phyloP scores from a whole-genome alignment of 2,888 invertebrate species.

The Drosophila gaucha region DNA sequence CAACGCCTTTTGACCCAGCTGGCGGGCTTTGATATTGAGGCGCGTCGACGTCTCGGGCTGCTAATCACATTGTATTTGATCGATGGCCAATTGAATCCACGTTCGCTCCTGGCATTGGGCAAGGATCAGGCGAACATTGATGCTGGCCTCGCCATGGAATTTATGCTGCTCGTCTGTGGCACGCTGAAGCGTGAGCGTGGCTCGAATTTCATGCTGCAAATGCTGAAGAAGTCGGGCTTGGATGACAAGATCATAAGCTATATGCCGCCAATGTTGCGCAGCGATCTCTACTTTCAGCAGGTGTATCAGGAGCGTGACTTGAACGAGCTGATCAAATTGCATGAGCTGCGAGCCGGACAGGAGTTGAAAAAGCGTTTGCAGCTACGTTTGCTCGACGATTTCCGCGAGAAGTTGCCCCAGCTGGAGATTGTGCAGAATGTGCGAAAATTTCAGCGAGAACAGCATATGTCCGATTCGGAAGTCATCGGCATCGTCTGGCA shows the following conservation, averaged over 20 bases:
- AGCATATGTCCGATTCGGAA: constrained; percentile 41
- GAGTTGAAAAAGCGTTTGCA: constrained; percentile 5
- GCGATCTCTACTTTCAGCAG: constrained; percentile 34
- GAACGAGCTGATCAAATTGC: constrained; percentile 29
- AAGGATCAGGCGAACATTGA: constrained; percentile 17
- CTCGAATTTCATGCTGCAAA: constrained; percentile 18
- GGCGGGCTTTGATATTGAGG: constrained; percentile 8
- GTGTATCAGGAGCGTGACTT: constrained; percentile 30
- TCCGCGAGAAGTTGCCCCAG: constrained; percentile 27
- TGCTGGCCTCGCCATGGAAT: constrained; percentile 27
- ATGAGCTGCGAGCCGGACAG: constrained; percentile 23
- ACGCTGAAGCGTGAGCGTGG: constrained; percentile 22
- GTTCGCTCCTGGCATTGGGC: constrained; percentile 11
- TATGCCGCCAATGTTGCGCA: constrained; percentile 46
- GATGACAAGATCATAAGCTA: constrained; percentile 32
- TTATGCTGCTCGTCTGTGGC: constrained; percentile 28
- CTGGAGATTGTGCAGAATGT: constrained; percentile 31
- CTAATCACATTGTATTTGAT: constrained; percentile 24
- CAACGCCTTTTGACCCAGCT: constrained; percentile 14
- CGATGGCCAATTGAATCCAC: constrained; percentile 20
- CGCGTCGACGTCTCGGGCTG: constrained; percentile 15
- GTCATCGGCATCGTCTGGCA: constrained; percentile 42
- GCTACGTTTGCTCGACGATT: constrained; percentile 27
- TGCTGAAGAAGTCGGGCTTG: constrained; percentile 21
- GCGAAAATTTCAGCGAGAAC: constrained; percentile 35